Base-by-base conservation (phyloP, 2,888 invertebrate genomes). In the Schrankia costaestrigalis region DNA sequence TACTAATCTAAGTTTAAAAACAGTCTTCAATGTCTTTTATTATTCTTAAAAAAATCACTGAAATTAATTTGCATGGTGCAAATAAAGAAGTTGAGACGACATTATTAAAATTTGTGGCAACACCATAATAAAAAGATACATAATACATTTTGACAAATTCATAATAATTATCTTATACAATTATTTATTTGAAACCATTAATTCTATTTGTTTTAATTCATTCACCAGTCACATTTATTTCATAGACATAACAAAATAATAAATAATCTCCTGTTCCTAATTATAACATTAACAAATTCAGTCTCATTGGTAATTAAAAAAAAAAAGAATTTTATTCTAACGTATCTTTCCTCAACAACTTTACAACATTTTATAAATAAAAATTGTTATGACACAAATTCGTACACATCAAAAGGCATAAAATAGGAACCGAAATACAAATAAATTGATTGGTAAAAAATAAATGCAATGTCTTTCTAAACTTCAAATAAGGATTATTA, bases 221-320 rank as follows among this genome's bases (percentile, higher is more conserved):
- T 55, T 50, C 43, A 45, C 51, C 40, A 46, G 43, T 55, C 47
- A 46, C 33, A 46, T 58, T 42, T 41, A 48, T 45, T 41, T 54
- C 33, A 56, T 47, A 48, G 30, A 58, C 26, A 35, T 51, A 58
- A 56, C 45, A 38, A 55, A 54, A 70, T 58, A 73, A 80, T 78
- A 81, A 82, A 86, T 84, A 83, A 82, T 80, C 75, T 77, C 73
- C 64, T 57, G 66, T 71, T 59, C 66, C 60, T 62, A 73, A 75
- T 68, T 60, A 63, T 74, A 74, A 76, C 68, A 71, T 78, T 78
- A 82, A 84, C 79, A 81, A 85, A 85, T 84, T 87, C 86, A 87
- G 86, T 87, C 86, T 87, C 83, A 85, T 86, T 76, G 71, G 76
- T 79, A 70, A 73, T 71, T 12, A 25, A 75, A 82, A 79, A 72